Conservation (phyloP, 2,888 invertebrate species). For the Drosophila anomelani region DNA sequence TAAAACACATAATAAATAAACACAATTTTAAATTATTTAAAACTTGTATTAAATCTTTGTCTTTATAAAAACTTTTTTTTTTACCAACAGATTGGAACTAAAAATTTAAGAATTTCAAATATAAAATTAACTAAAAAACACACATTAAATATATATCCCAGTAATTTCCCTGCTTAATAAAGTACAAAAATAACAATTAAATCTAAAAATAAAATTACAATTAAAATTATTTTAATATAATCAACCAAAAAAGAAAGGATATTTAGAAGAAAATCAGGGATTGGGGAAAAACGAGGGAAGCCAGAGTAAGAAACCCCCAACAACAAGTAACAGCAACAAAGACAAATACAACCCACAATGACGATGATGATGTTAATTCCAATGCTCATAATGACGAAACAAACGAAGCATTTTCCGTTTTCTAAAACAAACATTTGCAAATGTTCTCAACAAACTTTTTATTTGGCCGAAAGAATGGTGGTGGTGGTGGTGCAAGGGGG, state of each 20-base stretch:
- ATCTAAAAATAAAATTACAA: not conserved
- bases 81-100: too few species aligned
- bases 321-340: constrained; percentile 23
- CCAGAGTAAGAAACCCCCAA: constrained; percentile 39
- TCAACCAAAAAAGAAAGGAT: not conserved
- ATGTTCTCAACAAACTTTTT: constrained; percentile 79
- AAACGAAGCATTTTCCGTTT: constrained; percentile 76
- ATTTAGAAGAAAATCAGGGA: constrained; percentile 1
- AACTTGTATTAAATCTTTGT: too few species aligned
- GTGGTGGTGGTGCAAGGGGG: too few species aligned
- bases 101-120: too few species aligned
- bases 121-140: too few species aligned
- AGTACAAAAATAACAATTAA: not conserved
- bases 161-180: not conserved
- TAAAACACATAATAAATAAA: too few species aligned
- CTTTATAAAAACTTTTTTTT: too few species aligned
- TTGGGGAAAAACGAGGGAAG: constrained; percentile 30
- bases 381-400: constrained; percentile 57
- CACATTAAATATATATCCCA: not conserved
- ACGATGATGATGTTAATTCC: constrained; percentile 46
- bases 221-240: not conserved
- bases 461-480: constrained; percentile 50
- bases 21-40: too few species aligned
- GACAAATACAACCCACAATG: constrained; percentile 48
- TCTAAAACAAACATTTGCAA: constrained; percentile 80